Percentiles rank a stretch among this genome's conserved stretches.
Conservation (phyloP, 2,888 invertebrate genomes). For the Andrena bicolor region DNA sequence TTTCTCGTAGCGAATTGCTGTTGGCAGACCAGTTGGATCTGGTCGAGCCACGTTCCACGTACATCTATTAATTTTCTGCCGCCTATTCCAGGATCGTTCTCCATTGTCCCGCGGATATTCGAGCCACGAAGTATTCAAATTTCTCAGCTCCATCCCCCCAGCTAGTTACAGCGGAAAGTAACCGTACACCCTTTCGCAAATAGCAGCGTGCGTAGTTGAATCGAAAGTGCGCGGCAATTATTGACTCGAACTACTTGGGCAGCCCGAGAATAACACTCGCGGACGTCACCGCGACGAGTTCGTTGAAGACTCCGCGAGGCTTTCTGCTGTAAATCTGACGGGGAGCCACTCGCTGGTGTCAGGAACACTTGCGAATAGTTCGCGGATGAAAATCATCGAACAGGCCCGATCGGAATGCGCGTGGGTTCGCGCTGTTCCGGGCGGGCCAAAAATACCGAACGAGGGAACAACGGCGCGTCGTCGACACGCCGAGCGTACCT, state of each 20-base stretch:
- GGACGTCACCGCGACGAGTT: not conserved
- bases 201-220: not conserved
- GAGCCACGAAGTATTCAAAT: too few relatives aligned
- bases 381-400: slow-evolving; percentile 13
- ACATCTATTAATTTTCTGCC: not conserved
- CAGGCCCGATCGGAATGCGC: slow-evolving; percentile 17
- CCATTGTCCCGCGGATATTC: too few relatives aligned
- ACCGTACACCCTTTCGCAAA: too few relatives aligned
- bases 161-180: too few relatives aligned
- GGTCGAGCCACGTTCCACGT: not conserved
- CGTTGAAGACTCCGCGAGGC: not conserved
- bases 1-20: slow-evolving; percentile 17
- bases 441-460: slow-evolving; percentile 32
- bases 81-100: too few relatives aligned
- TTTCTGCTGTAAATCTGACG: not conserved
- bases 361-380: not conserved
- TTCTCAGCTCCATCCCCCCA: too few relatives aligned
- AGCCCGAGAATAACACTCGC: not conserved
- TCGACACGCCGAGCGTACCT: slow-evolving; percentile 10
- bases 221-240: not conserved
- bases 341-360: not conserved
- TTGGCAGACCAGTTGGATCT: not conserved
- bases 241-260: not conserved
- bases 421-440: slow-evolving; percentile 19
- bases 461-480: slow-evolving; percentile 18